Evolutionary conservation across 2,888 invertebrate species (phyloP), one percentile per base, ranked within the genome.

Genomic region (Chironomus riparius): DNA sequence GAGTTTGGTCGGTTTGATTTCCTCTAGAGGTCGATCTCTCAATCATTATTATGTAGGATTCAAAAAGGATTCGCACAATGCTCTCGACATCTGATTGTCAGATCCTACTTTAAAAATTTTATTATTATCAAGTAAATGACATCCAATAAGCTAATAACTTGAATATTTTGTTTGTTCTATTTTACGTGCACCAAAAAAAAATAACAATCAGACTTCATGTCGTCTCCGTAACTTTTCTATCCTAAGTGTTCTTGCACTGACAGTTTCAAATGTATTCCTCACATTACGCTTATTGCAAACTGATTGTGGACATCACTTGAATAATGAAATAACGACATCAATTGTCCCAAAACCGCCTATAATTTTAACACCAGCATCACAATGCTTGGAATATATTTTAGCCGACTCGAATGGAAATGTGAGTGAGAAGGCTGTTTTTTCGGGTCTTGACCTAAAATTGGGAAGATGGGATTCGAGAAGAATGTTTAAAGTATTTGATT

Each of bases 391-490:
- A 77, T 78, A 80, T 78, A 48, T 70, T 7, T 47, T 77, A 3
- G 21, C 77, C 4, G 85, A 85, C 80, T 85, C 85, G 78, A 85
- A 13, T 28, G 47, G 50, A 22, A 77, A 77, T 79, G 78, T 80
- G 65, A 82, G 84, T 3, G 77, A 79, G 56, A 81, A 83, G 0
- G 74, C 82, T n/a, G 86, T 88, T 0, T 85, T 88, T 74, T 83
- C 87, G 10, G 85, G 86, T 76, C 82, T 92, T 21, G 89, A 92
- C 81, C 82, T 92, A 18, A 86, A 87, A 71, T 85, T 91, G 21
- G 92, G 92, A 1, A 86, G 92, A 78, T 93, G 92, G 91, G 94
- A 94, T 79, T 87, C 87, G 77, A 87, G 88, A 13, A 86, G 89
- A 18, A 82, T 89, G 13, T 93, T 89, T 82, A 90, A 89, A 80